Conservation (phyloP, 1,140 invertebrate species). For the Aphis gossypii region DNA sequence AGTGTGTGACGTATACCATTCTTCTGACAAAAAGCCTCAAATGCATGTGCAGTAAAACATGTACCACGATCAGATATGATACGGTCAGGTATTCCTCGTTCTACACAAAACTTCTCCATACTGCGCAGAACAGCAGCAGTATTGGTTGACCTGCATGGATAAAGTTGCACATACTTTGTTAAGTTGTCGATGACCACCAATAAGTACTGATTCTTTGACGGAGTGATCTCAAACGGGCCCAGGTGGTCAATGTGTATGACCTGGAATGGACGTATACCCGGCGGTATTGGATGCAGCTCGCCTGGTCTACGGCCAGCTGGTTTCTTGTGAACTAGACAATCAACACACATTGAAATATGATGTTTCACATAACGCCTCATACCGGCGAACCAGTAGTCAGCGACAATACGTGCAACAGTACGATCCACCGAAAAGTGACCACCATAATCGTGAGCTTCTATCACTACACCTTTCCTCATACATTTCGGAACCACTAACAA, state of each 20-base stretch:
- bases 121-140: background rate
- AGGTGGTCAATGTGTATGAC: background rate
- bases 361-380: background rate
- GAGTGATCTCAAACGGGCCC: conserved; percentile 7
- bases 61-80: conserved; percentile 27
- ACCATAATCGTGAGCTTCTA: background rate
- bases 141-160: background rate
- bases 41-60: conserved; percentile 27
- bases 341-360: conserved; percentile 19
- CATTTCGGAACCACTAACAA: conserved; percentile 16
- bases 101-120: background rate
- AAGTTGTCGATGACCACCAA: conserved; percentile 48
- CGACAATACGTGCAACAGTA: background rate
- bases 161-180: conserved; percentile 38
- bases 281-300: background rate
- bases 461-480: conserved; percentile 4
- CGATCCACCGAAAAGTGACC: background rate
- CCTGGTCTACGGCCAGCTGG: background rate
- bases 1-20: background rate
- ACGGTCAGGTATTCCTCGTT: background rate
- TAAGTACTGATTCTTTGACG: background rate
- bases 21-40: background rate
- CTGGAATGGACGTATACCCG: conserved; percentile 37
- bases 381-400: conserved; percentile 4
- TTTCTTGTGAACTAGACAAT: conserved; percentile 13